These are phyloP conservation scores for Tragulus kanchil DNA, from an alignment of 2,113 vertebrate genomes.

Conservation along the genomic window DNA sequence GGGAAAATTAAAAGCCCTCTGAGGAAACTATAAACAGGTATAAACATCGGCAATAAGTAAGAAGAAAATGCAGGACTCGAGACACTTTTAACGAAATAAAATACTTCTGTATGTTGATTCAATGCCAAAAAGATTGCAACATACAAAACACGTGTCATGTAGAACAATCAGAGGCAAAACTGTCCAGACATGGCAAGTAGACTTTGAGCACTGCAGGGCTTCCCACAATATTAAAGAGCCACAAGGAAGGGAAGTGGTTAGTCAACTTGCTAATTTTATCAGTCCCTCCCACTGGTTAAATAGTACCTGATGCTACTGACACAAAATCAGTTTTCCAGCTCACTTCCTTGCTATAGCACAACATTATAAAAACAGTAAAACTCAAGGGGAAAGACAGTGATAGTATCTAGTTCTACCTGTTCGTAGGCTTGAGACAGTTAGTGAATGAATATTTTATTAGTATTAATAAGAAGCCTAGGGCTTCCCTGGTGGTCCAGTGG, in stretches of 20 bases:
- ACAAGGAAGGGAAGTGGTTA: slow-evolving; percentile 91
- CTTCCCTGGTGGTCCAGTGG: no score
- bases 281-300: slow-evolving; percentile 87
- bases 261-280: slow-evolving; percentile 87
- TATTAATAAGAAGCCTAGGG: slow-evolving; percentile 77
- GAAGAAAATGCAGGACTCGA: slow-evolving; percentile 1
- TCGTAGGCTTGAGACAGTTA: slow-evolving; percentile 54
- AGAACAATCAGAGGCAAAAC: no score
- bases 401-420: neutral
- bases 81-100: slow-evolving; percentile 58
- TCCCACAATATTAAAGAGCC: slow-evolving; percentile 86
- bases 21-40: neutral
- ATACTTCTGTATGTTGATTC: neutral
- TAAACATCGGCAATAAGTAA: slow-evolving; percentile 4
- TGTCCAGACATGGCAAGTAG: no score
- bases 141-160: no score
- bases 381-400: neutral
- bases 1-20: slow-evolving; percentile 29
- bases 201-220: no score
- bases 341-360: slow-evolving; percentile 50
- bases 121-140: no score
- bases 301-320: slow-evolving; percentile 73
- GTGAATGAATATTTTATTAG: slow-evolving; percentile 76
- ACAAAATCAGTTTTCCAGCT: slow-evolving; percentile 71
- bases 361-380: slow-evolving; percentile 52